phyloP scores from a whole-genome alignment of 2,113 vertebrate species.

The Plestiodon gilberti region DNA sequence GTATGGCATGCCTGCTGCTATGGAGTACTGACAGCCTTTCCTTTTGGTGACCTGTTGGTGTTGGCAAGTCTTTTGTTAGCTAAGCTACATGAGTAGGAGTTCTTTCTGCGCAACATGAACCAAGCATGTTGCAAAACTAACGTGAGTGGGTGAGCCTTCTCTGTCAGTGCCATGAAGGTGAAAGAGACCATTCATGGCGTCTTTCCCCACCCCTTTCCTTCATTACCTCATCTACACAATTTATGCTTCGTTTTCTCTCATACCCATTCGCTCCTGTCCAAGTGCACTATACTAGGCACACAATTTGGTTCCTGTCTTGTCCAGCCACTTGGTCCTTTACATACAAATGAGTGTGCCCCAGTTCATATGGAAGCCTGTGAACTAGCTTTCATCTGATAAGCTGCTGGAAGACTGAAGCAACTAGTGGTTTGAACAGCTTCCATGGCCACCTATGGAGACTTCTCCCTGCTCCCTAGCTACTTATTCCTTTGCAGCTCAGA shows the following conservation, averaged over 20 bases:
- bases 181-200: not conserved
- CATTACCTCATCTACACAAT: not conserved
- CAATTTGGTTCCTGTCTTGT: not conserved
- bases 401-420: not conserved
- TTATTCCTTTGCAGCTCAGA: not conserved
- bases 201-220: not conserved
- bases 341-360: not conserved
- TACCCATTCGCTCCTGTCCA: not conserved
- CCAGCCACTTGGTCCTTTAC: not conserved
- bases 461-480: not conserved
- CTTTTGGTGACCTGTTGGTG: constrained; percentile 20
- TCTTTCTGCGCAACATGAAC: constrained; percentile 17
- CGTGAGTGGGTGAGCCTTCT: constrained; percentile 10
- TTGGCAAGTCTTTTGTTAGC: constrained; percentile 40
- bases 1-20: not conserved
- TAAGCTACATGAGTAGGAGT: constrained; percentile 21
- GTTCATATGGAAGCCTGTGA: not conserved
- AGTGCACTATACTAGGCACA: not conserved
- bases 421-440: not conserved
- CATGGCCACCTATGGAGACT: not conserved
- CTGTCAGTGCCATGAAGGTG: not conserved
- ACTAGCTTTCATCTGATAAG: not conserved
- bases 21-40: not conserved
- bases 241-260: not conserved
- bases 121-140: not conserved